phyloP scores from a whole-genome alignment of 2,113 vertebrate species.

The Saiga tatarica region DNA sequence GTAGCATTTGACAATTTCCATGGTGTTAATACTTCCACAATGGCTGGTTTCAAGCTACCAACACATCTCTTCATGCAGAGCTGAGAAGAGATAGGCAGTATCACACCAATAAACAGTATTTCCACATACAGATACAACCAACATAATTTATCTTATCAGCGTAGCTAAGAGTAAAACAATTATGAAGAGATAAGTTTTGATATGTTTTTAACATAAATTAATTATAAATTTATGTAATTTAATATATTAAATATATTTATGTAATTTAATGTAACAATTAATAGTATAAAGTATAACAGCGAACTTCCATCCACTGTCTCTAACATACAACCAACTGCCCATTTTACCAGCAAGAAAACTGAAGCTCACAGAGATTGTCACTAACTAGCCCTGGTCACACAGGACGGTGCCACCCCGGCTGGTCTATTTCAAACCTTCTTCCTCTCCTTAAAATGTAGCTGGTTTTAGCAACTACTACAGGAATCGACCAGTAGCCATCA shows the following conservation, averaged over 20 bases:
- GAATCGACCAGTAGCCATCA: background rate
- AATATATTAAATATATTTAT: background rate
- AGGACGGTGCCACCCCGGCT: background rate
- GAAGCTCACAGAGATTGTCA: background rate
- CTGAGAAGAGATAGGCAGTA: background rate
- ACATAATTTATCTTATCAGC: background rate
- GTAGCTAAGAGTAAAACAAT: background rate
- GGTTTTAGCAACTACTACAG: background rate
- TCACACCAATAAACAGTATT: background rate
- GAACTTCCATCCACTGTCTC: background rate
- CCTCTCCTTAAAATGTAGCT: background rate
- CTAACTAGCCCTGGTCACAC: background rate
- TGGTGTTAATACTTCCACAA: background rate
- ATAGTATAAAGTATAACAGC: background rate
- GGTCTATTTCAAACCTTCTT: background rate
- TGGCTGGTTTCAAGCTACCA: background rate
- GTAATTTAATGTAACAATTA: background rate
- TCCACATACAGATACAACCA: background rate
- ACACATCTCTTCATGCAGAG: background rate
- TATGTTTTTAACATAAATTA: background rate
- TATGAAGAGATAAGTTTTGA: background rate
- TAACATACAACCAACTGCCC: background rate
- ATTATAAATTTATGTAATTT: background rate
- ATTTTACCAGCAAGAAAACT: background rate
- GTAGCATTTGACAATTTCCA: background rate